A percentile compares a stretch with the other conserved stretches of the same genome.
Conservation (phyloP, 2,888 invertebrate genomes). For the Pemphredon lugubris region DNA sequence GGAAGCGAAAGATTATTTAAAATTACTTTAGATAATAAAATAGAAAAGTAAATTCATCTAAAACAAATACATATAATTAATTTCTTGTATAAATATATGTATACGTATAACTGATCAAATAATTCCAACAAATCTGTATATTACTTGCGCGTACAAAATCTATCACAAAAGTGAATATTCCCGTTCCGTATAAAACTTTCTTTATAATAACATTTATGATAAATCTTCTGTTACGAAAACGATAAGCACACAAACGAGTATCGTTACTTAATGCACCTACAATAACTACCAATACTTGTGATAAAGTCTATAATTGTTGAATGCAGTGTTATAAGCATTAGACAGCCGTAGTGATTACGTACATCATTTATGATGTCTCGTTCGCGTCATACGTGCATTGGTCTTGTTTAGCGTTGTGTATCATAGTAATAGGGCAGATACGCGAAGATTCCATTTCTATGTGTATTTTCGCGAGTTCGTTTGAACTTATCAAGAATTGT, state of each 20-base stretch:
- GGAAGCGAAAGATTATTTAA: not conserved
- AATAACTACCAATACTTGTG: no score
- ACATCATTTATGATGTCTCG: not conserved
- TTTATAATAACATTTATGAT: slow-evolving; percentile 3
- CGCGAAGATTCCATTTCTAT: not conserved
- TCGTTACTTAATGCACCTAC: no score
- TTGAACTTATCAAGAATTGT: not conserved
- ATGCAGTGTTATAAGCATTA: slow-evolving; percentile 15
- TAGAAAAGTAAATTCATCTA: slow-evolving; percentile 8
- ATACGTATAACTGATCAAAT: not conserved
- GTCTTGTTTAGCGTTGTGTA: slow-evolving; percentile 18
- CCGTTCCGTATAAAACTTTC: slow-evolving; percentile 26
- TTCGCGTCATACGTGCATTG: not conserved
- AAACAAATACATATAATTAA: slow-evolving; percentile 4
- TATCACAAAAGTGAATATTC: slow-evolving; percentile 41
- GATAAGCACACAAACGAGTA: no score
- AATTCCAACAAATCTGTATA: slow-evolving; percentile 10
- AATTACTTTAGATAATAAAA: not conserved
- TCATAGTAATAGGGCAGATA: slow-evolving; percentile 1
- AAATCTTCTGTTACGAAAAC: slow-evolving; percentile 1
- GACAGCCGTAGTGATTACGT: not conserved
- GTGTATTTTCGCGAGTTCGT: not conserved
- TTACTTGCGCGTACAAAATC: slow-evolving; percentile 33
- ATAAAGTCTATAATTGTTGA: slow-evolving; percentile 12
- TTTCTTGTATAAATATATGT: not conserved